Evolutionary conservation across 2,888 invertebrate species (phyloP), one percentile per base, ranked within the genome.

Genomic region (Oasisia sp.): DNA sequence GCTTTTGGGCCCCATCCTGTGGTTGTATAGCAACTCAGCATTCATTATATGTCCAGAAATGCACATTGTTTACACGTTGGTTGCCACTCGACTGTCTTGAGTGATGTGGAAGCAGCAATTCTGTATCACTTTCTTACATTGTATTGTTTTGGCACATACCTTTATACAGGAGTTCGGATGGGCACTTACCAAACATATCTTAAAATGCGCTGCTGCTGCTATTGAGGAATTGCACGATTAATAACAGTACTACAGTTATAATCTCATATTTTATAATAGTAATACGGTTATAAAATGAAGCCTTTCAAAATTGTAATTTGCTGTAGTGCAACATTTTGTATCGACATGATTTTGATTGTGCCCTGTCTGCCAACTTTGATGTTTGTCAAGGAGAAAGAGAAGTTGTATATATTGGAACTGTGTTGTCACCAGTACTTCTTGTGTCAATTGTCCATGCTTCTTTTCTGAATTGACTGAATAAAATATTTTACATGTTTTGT

Each of bases 401-500:
- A 58, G 50, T 50, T 50, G 9, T 50, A 50, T 3, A 7, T 74
- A 27, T 74, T 19, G 74, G n/a, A 74, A 74, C 74, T 74, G 74
- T 74, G 12, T 19, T 27, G 74, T 74, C 74, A 74, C 74, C 74
- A 74, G 74, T 0, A 74, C 27, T 74, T 74, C 74, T 74, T 74
- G n/a, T 74, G 74, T 27, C 27, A 74, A 74, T 74, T 74, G 74
- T 27, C 74, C 74, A 74, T 74, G 74, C 74, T 74, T n/a, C 74
- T 74, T 74, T 27, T 74, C 74, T 27, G 74, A 74, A 74, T 74
- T 74, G 74, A 27, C 74, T 74, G 74, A 74, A 74, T 74, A 74
- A 74, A 74, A 74, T 74, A 74, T 74, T 74, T 74, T 74, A 74
- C 74, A 19, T 74, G 74, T 74, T 74, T 74, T 74, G n/a, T 74